Conservation (phyloP, 1,140 invertebrate genomes). For the Bombus polaris region DNA sequence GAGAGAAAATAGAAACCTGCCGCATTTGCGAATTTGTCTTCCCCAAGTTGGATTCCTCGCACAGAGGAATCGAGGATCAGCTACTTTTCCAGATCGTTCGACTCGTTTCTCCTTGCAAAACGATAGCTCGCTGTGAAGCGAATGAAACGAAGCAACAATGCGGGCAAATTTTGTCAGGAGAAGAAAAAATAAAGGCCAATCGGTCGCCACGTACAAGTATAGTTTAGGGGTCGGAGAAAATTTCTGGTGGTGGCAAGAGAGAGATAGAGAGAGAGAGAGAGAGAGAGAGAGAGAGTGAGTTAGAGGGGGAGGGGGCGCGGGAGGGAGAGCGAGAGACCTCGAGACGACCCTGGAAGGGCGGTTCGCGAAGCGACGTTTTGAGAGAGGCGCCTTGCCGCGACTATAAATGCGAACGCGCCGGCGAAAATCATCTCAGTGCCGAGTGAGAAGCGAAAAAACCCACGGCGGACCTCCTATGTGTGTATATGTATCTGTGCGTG, state of each 20-base stretch:
- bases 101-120: not conserved
- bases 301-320: fast-evolving
- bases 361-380: constrained; percentile 44
- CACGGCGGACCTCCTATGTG: constrained; percentile 10
- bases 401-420: constrained; percentile 67
- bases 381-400: constrained; percentile 37
- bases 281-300: no score
- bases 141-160: not conserved
- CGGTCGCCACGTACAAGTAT: not conserved
- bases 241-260: not conserved
- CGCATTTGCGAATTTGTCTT: not conserved
- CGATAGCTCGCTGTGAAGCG: not conserved
- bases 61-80: not conserved
- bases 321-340: constrained; percentile 33
- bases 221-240: not conserved
- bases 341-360: constrained; percentile 51
- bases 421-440: constrained; percentile 70
- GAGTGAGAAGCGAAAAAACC: constrained; percentile 57
- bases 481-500: not conserved
- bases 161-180: not conserved
- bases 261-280: not conserved
- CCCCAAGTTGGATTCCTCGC: not conserved
- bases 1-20: no score
- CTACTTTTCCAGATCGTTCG: not conserved
- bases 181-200: not conserved